A percentile compares a stretch with the other conserved stretches of the same genome.
phyloP scores from a whole-genome alignment of 2,888 invertebrate species.

The Drymonia ruficornis region DNA sequence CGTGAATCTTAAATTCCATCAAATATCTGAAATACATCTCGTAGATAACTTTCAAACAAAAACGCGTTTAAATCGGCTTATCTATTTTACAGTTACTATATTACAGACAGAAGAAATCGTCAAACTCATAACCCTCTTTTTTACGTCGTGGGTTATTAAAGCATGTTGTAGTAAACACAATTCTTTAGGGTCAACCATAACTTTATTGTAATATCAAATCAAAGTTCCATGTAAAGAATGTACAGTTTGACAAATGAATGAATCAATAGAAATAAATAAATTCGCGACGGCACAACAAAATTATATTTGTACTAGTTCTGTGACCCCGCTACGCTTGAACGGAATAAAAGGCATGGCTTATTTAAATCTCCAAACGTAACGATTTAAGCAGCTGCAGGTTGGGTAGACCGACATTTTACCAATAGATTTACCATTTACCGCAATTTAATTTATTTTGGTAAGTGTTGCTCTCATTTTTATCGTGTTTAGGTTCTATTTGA shows the following conservation, averaged over 20 bases:
- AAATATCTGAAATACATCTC: too few species aligned
- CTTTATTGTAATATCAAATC: too few species aligned
- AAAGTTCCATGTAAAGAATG: conserved; percentile 11
- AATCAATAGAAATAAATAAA: conserved; percentile 42
- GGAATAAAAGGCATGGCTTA: conserved; percentile 68
- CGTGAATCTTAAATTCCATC: too few species aligned
- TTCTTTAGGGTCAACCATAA: too few species aligned
- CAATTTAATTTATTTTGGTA: conserved; percentile 33
- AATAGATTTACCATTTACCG: conserved; percentile 33
- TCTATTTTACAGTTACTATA: too few species aligned
- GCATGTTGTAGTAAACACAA: too few species aligned
- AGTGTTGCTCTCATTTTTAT: conserved; percentile 34
- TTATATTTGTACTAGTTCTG: conserved; percentile 77
- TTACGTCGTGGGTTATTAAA: too few species aligned
- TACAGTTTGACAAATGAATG: conserved; percentile 34
- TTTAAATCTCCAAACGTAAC: conserved; percentile 55
- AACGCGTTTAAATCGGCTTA: too few species aligned
- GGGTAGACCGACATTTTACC: conserved; percentile 24
- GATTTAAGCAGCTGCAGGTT: conserved; percentile 47
- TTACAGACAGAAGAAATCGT: too few species aligned
- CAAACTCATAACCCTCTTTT: too few species aligned
- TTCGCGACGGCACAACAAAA: conserved; percentile 50
- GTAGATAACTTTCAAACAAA: too few species aligned
- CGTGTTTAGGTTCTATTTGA: conserved; percentile 3
- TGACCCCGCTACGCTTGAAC: conserved; percentile 78